phyloP scores from a whole-genome alignment of 2,797 vertebrate genomes.

The Microhierax caerulescens region DNA sequence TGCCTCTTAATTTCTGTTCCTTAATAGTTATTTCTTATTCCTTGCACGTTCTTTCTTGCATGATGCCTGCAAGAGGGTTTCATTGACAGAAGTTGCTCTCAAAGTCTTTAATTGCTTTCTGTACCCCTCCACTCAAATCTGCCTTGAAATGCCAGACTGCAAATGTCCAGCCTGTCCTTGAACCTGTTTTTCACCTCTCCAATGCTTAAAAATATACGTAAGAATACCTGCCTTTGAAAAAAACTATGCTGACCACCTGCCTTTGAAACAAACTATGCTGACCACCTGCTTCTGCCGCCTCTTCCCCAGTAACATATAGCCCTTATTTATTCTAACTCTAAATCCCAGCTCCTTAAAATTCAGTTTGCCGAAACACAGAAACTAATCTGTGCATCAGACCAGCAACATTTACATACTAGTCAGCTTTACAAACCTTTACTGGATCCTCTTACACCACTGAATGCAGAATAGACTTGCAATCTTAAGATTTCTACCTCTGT shows the following conservation, averaged over 20 bases:
- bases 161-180: background rate
- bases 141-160: background rate
- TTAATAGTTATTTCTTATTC: background rate
- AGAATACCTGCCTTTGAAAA: background rate
- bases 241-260: background rate
- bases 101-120: background rate
- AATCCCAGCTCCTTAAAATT: background rate
- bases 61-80: background rate
- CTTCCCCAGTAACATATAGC: background rate
- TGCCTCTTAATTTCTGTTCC: background rate
- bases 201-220: background rate
- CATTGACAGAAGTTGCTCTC: background rate
- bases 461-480: background rate
- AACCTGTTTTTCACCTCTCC: background rate
- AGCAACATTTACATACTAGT: background rate
- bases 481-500: fast-evolving
- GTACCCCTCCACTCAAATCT: background rate
- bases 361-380: background rate
- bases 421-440: background rate
- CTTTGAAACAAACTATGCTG: background rate
- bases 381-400: background rate
- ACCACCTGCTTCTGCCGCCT: background rate
- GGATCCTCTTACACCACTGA: background rate
- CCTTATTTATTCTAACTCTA: background rate
- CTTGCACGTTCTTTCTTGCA: background rate